Evolutionary conservation across 2,113 vertebrate species (phyloP).

Genomic region (Cisticola juncidis): DNA sequence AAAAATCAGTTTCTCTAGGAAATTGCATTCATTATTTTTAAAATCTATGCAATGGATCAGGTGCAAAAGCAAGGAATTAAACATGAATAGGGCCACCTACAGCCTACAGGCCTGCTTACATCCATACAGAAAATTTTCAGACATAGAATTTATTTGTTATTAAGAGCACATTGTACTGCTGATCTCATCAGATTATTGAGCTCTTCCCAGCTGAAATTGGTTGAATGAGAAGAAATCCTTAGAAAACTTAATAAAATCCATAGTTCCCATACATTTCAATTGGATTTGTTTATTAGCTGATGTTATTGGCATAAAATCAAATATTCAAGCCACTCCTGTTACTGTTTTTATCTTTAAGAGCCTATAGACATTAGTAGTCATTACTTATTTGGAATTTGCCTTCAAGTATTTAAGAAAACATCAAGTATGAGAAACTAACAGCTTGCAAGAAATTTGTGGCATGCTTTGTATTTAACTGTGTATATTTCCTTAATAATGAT

Average conservation of each 20-base stretch:
- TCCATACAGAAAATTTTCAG: neutral
- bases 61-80: neutral
- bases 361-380: neutral
- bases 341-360: slow-evolving; percentile 9
- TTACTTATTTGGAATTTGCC: slow-evolving; percentile 35
- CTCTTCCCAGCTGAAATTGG: neutral
- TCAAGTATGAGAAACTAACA: neutral
- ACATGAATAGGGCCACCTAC: neutral
- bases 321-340: neutral
- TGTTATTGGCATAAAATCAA: slow-evolving; percentile 7
- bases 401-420: neutral
- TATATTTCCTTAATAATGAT: neutral
- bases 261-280: neutral
- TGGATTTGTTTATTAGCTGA: neutral
- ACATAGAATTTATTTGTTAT: neutral
- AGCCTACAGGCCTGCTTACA: neutral
- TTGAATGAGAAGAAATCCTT: neutral
- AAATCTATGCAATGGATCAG: neutral
- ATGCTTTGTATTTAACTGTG: neutral
- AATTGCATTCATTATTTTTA: neutral
- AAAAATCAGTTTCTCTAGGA: neutral
- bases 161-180: neutral
- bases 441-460: neutral
- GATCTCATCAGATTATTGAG: neutral
- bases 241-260: neutral